phyloP scores from a whole-genome alignment of 2,113 vertebrate species.

The Spilogale gracilis region DNA sequence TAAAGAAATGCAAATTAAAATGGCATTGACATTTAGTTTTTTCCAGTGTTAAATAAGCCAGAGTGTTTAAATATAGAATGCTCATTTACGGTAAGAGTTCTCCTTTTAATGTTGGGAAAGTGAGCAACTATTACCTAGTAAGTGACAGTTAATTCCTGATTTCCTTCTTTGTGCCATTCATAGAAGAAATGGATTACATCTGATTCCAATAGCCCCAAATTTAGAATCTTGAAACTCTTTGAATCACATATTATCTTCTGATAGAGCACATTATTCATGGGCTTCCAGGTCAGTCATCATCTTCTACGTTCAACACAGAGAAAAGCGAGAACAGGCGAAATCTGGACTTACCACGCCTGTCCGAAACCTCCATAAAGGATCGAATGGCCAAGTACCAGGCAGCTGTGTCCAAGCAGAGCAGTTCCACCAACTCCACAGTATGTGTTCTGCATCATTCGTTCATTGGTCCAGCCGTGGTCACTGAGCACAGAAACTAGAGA shows the following conservation, averaged over 20 bases:
- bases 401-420: conserved; percentile 93
- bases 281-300: conserved; percentile 81
- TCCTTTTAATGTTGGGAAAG: conserved; percentile 35
- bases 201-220: background rate
- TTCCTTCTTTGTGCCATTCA: conserved; percentile 50
- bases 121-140: conserved; percentile 48
- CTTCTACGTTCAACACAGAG: conserved; percentile 84
- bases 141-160: conserved; percentile 26
- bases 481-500: background rate
- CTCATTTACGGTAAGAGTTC: background rate
- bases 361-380: conserved; percentile 94
- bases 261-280: conserved; percentile 42
- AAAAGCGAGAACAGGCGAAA: conserved; percentile 84
- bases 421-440: conserved; percentile 80
- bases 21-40: background rate
- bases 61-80: background rate
- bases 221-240: conserved; percentile 18
- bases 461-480: background rate
- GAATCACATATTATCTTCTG: background rate
- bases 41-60: conserved; percentile 20
- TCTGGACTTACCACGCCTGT: conserved; percentile 88
- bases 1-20: conserved; percentile 62
- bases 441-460: conserved; percentile 62
- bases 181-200: background rate
- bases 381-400: conserved; percentile 97